phyloP scores from a whole-genome alignment of 2,797 vertebrate species.

The Geranospiza caerulescens region DNA sequence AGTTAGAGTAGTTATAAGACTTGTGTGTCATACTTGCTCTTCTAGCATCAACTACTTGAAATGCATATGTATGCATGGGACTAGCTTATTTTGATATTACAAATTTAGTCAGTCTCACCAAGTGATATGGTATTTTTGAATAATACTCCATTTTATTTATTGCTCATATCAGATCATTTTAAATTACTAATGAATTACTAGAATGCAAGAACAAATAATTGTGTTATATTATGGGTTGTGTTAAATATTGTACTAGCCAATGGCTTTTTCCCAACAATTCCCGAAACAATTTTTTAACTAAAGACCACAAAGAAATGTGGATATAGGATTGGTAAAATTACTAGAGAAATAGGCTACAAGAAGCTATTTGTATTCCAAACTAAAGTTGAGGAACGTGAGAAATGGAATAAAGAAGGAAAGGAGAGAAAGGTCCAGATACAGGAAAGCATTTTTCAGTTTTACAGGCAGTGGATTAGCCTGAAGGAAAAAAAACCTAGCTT shows the following conservation, averaged over 20 bases:
- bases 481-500: not conserved
- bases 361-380: not conserved
- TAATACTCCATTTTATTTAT: constrained; percentile 32
- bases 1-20: not conserved
- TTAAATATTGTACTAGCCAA: constrained; percentile 12
- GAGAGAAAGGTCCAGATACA: not conserved
- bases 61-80: not conserved
- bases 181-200: constrained; percentile 20
- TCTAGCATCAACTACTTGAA: not conserved
- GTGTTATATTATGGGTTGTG: not conserved
- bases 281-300: constrained; percentile 31
- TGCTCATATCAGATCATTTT: constrained; percentile 43
- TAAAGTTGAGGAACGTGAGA: not conserved
- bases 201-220: constrained; percentile 31
- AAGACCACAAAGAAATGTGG: not conserved
- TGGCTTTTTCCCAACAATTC: not conserved
- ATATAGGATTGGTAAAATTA: not conserved
- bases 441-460: not conserved
- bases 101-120: not conserved
- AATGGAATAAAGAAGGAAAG: not conserved
- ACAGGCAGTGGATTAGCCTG: not conserved
- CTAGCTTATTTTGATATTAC: not conserved
- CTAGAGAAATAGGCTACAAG: not conserved
- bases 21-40: not conserved
- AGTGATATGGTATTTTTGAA: not conserved